Evolutionary conservation across 2,113 vertebrate genomes (phyloP).

Genomic region (Macroglossus sobrinus): DNA sequence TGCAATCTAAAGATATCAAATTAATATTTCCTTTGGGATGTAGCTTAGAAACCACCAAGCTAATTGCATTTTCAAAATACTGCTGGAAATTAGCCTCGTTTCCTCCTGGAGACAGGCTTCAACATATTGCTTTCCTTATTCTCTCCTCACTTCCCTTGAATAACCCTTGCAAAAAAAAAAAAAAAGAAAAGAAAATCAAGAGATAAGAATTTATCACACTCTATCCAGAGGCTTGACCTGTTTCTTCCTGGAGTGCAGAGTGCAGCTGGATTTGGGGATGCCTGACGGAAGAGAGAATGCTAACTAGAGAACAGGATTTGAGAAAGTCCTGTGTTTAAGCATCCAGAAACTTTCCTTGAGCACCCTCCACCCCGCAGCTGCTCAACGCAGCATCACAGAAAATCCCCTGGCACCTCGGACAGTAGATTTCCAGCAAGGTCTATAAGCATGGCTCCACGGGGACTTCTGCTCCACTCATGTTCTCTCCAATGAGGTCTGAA

Average conservation of each 20-base stretch:
- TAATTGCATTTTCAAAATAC: slow-evolving; percentile 45
- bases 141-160: background rate
- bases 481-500: background rate
- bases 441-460: no score
- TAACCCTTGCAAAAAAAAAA: no score
- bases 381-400: background rate
- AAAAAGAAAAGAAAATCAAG: background rate
- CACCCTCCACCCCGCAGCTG: accelerated
- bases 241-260: background rate
- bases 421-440: background rate
- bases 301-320: background rate
- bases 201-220: background rate
- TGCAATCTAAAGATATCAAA: slow-evolving; percentile 25
- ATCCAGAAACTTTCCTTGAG: background rate
- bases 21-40: slow-evolving; percentile 30
- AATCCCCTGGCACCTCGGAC: background rate
- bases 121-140: background rate
- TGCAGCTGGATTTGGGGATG: background rate
- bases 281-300: background rate
- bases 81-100: slow-evolving; percentile 13
- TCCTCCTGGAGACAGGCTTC: background rate
- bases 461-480: background rate
- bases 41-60: slow-evolving; percentile 17
- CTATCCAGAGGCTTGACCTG: background rate
- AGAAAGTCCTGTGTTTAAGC: background rate